Evolutionary conservation across 2,113 vertebrate species (phyloP).

Genomic region (Orthonyx spaldingii): DNA sequence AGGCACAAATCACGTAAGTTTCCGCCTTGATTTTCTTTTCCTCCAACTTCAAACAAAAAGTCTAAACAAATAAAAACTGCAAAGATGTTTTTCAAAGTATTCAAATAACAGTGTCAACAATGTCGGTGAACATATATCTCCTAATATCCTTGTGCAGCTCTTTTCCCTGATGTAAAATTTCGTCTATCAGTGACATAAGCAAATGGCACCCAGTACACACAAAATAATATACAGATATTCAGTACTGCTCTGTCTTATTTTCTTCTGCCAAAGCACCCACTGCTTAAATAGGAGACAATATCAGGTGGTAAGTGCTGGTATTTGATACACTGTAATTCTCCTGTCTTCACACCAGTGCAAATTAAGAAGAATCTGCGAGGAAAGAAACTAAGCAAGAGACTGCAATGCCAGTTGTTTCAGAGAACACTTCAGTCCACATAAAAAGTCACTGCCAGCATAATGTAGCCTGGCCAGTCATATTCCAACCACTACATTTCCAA

Average conservation of each 20-base stretch:
- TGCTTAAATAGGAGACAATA: neutral
- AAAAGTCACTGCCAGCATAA: neutral
- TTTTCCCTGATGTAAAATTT: neutral
- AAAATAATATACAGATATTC: neutral
- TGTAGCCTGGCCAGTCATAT: neutral
- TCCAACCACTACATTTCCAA: neutral
- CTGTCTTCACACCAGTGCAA: neutral
- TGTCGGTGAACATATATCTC: neutral
- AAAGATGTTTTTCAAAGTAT: neutral
- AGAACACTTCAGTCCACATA: neutral
- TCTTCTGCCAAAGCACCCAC: neutral
- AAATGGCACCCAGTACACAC: neutral
- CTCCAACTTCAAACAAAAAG: neutral
- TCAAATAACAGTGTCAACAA: neutral
- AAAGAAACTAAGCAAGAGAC: neutral
- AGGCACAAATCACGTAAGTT: neutral
- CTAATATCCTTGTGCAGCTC: neutral
- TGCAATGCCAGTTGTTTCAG: neutral
- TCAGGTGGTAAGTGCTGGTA: neutral
- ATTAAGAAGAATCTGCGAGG: neutral
- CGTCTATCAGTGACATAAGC: neutral
- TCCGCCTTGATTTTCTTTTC: neutral
- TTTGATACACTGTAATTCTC: neutral
- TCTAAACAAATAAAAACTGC: neutral
- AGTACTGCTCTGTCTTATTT: neutral